Base-by-base conservation (phyloP, 2,113 vertebrate genomes). In the Ifrita kowaldi region DNA sequence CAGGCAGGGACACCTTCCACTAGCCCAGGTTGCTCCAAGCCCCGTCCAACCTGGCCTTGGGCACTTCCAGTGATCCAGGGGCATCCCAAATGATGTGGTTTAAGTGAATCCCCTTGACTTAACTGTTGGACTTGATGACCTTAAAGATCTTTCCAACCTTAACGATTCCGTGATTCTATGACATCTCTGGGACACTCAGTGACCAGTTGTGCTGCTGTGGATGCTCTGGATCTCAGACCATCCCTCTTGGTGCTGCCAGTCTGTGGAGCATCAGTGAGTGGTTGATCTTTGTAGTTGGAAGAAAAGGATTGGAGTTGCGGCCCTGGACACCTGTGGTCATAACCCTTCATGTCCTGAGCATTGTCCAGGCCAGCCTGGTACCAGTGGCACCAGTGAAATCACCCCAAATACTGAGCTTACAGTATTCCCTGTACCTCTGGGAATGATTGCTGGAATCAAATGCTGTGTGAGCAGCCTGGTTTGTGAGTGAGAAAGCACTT, bases 11-110 rank as follows among this genome's bases (percentile, higher is more conserved):
- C 69, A 46, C 13, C 16, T 68, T 23, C 30, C 41, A 42, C 56
- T 6, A 17, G 8, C 6, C 17, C 26, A 49, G 55, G 32, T 3
- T 32, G 26, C 41, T 55, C 47, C 1, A 0, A 89, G 62, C 30
- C 11, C 30, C 0, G 0, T 69, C 47, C n/a, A 42, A 4, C 10
- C 41, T 32, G 30, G 14, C 11, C 39, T 6, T 41, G 41, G 26
- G 13, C 87, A 32, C 55, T 76, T 62, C 41, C 41, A 89, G 39
- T 21, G 16, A 7, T 27, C n/a, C n/a, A n/a, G n/a, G 20, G 13
- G 3, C 17, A 84, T 41, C 20, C 53, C 59, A 69, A 52, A 44
- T 26, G 6, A 35, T 37, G 17, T 55, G 32, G 26, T 75, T 62
- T 55, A 15, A 30, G 16, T 39, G 41, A 49, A 50, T 62, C 11